phyloP scores from a whole-genome alignment of 2,888 invertebrate genomes.

The Philonicus albiceps region DNA sequence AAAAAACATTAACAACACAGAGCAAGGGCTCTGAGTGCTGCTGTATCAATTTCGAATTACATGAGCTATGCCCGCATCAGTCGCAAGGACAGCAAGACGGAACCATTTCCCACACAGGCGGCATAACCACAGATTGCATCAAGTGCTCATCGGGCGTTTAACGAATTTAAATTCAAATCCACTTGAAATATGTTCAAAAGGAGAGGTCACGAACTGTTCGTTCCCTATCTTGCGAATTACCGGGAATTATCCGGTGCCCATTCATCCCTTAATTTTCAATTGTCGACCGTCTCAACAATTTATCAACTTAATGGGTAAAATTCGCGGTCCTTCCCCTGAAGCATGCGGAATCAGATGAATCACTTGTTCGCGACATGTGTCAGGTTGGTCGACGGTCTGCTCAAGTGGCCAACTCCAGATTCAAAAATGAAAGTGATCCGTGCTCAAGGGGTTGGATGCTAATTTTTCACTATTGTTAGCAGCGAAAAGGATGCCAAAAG shows the following conservation, averaged over 20 bases:
- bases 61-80: not conserved
- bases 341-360: not conserved
- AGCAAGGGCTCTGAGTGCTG: not conserved
- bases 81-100: not conserved
- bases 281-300: conserved; percentile 45
- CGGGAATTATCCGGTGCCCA: conserved; percentile 44
- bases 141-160: not conserved
- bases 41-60: conserved; percentile 20
- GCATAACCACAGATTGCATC: not conserved
- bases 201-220: not conserved
- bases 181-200: conserved; percentile 36
- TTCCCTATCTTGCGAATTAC: conserved; percentile 15
- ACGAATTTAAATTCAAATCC: conserved; percentile 46
- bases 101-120: not conserved
- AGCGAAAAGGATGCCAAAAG: not conserved
- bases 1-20: not conserved
- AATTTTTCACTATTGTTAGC: conserved; percentile 33
- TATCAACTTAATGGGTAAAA: conserved; percentile 47
- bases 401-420: conserved; percentile 23
- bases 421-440: not conserved
- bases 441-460: conserved; percentile 32
- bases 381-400: conserved; percentile 41
- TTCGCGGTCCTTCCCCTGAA: not conserved
- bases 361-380: conserved; percentile 48
- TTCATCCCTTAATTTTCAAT: conserved; percentile 45